A percentile compares a stretch with the other conserved stretches of the same genome.
These are phyloP conservation scores for Otis tarda DNA, from an alignment of 2,113 vertebrate genomes.

Conservation along the genomic window DNA sequence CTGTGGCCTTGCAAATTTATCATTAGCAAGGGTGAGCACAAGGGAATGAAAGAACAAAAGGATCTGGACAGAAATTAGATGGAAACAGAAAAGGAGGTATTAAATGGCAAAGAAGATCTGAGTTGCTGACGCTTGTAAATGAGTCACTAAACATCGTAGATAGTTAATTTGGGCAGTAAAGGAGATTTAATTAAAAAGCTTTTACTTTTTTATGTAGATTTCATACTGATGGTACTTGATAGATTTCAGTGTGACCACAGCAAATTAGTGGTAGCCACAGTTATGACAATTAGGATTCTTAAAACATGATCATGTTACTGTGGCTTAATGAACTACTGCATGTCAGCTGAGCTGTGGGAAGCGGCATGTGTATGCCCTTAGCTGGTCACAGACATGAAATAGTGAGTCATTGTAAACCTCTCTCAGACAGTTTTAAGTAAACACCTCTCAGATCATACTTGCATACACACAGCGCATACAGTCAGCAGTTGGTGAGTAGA, in stretches of 20 bases:
- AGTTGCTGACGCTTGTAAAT: neutral
- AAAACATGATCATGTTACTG: neutral
- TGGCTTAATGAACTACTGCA: neutral
- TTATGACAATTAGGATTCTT: neutral
- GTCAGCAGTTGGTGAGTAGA: neutral
- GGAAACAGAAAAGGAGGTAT: neutral
- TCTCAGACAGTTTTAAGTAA: neutral
- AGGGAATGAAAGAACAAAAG: neutral
- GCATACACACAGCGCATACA: neutral
- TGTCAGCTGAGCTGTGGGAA: neutral
- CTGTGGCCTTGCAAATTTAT: neutral
- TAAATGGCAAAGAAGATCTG: neutral
- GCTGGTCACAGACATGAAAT: neutral
- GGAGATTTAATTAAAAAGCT: neutral
- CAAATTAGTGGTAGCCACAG: conserved; percentile 3
- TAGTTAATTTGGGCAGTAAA: neutral
- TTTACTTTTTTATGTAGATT: conserved; percentile 17
- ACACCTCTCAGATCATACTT: neutral
- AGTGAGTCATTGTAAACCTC: neutral
- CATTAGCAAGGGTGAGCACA: neutral
- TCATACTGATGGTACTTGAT: neutral
- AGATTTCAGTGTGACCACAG: neutral
- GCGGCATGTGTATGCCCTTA: neutral
- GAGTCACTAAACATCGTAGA: neutral
- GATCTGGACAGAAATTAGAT: neutral